Evolutionary conservation across 2,888 invertebrate species (phyloP).

Genomic region (Pheosia gnoma): DNA sequence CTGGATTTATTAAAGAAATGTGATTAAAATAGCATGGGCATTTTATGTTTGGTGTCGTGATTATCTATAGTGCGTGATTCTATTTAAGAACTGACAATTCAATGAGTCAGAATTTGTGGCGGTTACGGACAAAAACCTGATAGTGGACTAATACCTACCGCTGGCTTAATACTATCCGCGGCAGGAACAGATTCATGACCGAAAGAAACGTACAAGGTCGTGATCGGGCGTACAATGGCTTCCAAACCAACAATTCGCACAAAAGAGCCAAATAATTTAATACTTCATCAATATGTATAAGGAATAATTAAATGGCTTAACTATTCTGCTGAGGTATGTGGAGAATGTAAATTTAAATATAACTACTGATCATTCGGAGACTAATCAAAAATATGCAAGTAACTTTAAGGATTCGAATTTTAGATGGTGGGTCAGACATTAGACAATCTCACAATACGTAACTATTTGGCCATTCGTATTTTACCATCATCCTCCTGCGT

Average conservation of each 20-base stretch:
- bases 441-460: no score
- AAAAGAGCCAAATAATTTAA: constrained; percentile 39
- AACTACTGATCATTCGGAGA: neutral
- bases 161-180: constrained; percentile 32
- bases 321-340: constrained; percentile 11
- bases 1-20: constrained; percentile 32
- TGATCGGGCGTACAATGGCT: constrained; percentile 72
- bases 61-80: constrained; percentile 48
- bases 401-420: no score
- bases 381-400: neutral
- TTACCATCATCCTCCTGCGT: no score
- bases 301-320: constrained; percentile 29
- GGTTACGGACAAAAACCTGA: constrained; percentile 63
- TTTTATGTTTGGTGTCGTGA: constrained; percentile 36
- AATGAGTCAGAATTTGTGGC: constrained; percentile 64
- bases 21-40: constrained; percentile 46
- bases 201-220: constrained; percentile 71
- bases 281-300: constrained; percentile 42
- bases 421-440: no score
- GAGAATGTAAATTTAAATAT: constrained; percentile 10
- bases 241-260: constrained; percentile 46
- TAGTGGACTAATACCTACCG: constrained; percentile 45
- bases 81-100: constrained; percentile 63
- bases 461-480: no score
- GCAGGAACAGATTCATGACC: constrained; percentile 65